Percentiles rank a stretch among this genome's conserved stretches.
Conservation (phyloP, 2,888 invertebrate genomes). For the Phaonia tiefii region DNA sequence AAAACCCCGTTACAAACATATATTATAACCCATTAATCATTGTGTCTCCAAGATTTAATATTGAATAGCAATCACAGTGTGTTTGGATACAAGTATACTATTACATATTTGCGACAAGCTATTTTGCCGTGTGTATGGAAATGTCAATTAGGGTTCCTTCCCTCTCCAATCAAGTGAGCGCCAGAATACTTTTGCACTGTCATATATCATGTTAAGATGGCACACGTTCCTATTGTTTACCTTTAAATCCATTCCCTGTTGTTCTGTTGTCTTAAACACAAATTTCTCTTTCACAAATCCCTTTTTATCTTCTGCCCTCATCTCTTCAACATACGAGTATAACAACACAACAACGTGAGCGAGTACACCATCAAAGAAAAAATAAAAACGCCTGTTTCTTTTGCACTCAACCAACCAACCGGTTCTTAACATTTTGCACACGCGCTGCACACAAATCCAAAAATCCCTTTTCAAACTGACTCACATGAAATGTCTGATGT, state of each 20-base stretch:
- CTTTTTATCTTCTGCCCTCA: background rate
- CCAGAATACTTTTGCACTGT: too few species aligned
- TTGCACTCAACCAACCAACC: background rate
- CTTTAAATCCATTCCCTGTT: background rate
- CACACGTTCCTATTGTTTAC: slow-evolving; percentile 8
- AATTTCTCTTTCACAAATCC: slow-evolving; percentile 8
- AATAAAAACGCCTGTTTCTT: slow-evolving; percentile 2
- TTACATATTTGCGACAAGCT: too few species aligned
- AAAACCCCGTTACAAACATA: too few species aligned
- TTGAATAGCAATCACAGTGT: too few species aligned
- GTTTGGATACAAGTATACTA: too few species aligned
- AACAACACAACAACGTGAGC: too few species aligned
- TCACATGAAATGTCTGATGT: background rate
- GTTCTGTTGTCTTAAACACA: background rate
- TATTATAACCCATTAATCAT: too few species aligned
- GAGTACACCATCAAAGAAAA: background rate
- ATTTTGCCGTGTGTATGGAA: too few species aligned
- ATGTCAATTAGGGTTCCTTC: too few species aligned
- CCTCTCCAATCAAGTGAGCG: too few species aligned
- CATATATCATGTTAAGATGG: background rate
- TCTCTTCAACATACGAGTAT: too few species aligned
- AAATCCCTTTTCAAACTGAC: background rate
- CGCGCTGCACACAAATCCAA: background rate
- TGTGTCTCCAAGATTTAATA: too few species aligned
- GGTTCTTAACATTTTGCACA: background rate